Evolutionary conservation across 2,113 vertebrate species (phyloP), one percentile per base, ranked within the genome.

Genomic region (Antidorcas marsupialis): DNA sequence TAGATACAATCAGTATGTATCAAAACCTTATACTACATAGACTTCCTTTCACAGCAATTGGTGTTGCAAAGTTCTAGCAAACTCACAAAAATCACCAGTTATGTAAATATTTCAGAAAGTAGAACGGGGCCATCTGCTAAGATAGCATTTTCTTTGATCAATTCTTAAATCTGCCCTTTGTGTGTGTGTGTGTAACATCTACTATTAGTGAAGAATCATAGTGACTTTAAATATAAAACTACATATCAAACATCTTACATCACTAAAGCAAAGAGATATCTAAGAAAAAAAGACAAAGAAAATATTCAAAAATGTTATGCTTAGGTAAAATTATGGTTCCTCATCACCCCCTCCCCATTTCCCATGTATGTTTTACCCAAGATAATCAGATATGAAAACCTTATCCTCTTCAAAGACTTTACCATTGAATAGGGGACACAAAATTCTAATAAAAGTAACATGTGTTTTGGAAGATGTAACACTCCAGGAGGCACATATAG

Each of bases 31-130:
- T 11, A 57, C 2, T 47, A 25, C 30, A 83, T 16, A 14, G 13
- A 88, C 19, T 87, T 95, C 76, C 64, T 87, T 50, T 74, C 84
- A 87, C 2, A 78, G 28, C 9, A 87, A 71, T 0, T 64, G 17
- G 45, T 47, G 12, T 21, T 62, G 19, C 36, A 59, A 94, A 89
- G 7, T 87, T 50, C 11, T 60, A 57, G 16, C 15, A 62, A 0
- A 85, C 28, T 7, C 52, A 95, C 30, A 64, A 81, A 81, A n/a
- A 36, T n/a, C 23, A 45, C 33, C 39, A 82, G 23, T n/a, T 95
- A 89, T 71, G 88, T 93, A 86, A 97, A 59, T 47, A 96, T 76
- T 95, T 76, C 36, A 92, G 36, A 57, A 19, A 67, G 30, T 47
- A 64, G 36, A 59, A 33, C 53, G 13, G n/a, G 15, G 36, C 36